Conservation (phyloP, 2,797 vertebrate species). For the Botia almorhae region DNA sequence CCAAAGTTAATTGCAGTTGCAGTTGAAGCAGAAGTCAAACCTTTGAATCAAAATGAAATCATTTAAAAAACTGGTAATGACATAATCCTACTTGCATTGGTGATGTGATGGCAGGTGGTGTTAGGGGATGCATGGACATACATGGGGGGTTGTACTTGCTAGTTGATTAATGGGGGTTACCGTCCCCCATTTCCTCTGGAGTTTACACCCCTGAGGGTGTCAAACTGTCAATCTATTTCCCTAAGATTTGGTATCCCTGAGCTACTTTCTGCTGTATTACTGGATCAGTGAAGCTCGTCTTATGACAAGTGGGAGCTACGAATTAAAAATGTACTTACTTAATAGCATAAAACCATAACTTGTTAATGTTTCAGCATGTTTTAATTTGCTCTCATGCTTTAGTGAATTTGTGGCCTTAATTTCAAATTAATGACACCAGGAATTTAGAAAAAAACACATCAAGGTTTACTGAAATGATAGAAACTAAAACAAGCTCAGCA, state of each 20-base stretch:
- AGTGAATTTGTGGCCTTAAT: neutral
- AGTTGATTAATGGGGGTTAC: too few species aligned
- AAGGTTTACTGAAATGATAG: too few species aligned
- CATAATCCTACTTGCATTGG: neutral
- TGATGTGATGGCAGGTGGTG: neutral
- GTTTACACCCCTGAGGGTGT: neutral
- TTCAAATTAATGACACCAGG: neutral
- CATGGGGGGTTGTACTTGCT: too few species aligned
- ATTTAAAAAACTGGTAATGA: neutral
- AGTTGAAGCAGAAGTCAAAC: constrained; percentile 61
- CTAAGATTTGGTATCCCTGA: neutral
- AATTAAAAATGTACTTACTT: neutral
- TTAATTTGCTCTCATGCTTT: too few species aligned
- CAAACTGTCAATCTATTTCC: neutral
- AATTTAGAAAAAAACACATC: too few species aligned
- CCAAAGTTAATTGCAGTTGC: constrained; percentile 75
- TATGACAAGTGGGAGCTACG: too few species aligned
- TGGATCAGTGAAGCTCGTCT: too few species aligned
- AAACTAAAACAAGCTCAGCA: neutral
- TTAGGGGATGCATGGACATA: neutral
- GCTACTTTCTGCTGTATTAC: too few species aligned
- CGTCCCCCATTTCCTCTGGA: too few species aligned
- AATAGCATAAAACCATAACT: neutral
- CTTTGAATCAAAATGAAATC: constrained; percentile 45
- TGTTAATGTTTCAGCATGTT: neutral